phyloP scores from a whole-genome alignment of 2,113 vertebrate species.

The Puma concolor region DNA sequence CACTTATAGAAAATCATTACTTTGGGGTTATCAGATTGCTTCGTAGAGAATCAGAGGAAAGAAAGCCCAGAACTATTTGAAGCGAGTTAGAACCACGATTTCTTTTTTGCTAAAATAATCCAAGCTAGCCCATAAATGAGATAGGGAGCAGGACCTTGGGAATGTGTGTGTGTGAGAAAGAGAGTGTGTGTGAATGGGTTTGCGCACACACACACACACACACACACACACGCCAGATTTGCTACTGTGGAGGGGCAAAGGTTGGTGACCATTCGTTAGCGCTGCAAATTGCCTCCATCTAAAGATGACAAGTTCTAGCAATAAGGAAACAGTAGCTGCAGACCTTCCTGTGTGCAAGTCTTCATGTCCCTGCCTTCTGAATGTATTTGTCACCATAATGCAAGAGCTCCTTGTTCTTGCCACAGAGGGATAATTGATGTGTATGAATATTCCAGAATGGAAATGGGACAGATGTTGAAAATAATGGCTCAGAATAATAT shows the following conservation, averaged over 20 bases:
- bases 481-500: conserved; percentile 82
- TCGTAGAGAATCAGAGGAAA: neutral
- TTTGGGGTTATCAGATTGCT: neutral
- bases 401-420: conserved; percentile 78
- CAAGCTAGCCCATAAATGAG: conserved; percentile 10
- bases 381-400: conserved; percentile 80
- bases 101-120: conserved; percentile 34
- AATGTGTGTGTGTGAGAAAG: too few relatives aligned
- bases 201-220: neutral
- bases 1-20: conserved; percentile 51
- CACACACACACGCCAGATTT: neutral
- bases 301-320: conserved; percentile 79
- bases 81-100: conserved; percentile 9
- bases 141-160: neutral
- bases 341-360: conserved; percentile 65
- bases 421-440: conserved; percentile 80
- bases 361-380: conserved; percentile 76
- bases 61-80: conserved; percentile 39
- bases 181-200: neutral
- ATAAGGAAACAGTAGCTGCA: conserved; percentile 71
- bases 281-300: conserved; percentile 81
- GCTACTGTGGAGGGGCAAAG: neutral
- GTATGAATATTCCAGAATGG: conserved; percentile 82
- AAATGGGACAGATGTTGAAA: conserved; percentile 84
- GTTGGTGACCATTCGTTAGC: conserved; percentile 70